A percentile compares a stretch with the other conserved stretches of the same genome.
Evolutionary conservation across 1,140 invertebrate species (phyloP).

Genomic region (Zaprionus capensis): DNA sequence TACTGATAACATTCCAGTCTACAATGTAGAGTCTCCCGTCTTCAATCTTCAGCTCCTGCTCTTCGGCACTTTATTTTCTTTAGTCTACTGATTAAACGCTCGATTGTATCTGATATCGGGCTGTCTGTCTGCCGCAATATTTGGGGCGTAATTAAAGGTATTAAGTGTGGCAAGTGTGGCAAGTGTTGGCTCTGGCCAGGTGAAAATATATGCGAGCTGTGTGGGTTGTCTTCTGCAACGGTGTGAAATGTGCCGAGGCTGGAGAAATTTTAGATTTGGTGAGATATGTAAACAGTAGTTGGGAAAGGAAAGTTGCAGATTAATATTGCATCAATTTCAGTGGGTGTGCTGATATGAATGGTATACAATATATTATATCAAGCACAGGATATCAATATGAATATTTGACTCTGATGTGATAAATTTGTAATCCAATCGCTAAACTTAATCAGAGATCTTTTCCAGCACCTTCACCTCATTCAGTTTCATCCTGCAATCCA

Average conservation of each 20-base stretch:
- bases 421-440: neutral
- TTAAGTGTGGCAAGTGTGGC: conserved; percentile 49
- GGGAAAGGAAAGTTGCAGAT: conserved; percentile 13
- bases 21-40: neutral
- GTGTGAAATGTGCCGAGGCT: conserved; percentile 13
- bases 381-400: neutral
- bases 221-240: conserved; percentile 23
- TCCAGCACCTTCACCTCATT: neutral
- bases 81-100: conserved; percentile 71
- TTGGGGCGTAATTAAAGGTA: conserved; percentile 80
- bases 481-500: conserved; percentile 47
- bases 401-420: no score
- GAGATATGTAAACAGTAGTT: neutral
- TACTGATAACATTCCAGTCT: conserved; percentile 71
- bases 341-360: neutral
- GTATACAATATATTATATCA: neutral
- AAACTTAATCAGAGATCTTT: neutral
- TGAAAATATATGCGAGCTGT: conserved; percentile 40
- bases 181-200: conserved; percentile 42
- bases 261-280: conserved; percentile 19
- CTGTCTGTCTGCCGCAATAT: conserved; percentile 46
- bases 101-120: conserved; percentile 59
- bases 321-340: neutral
- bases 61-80: conserved; percentile 57
- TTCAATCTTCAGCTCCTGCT: conserved; percentile 15